Percentiles rank a stretch among this genome's conserved stretches.
These are phyloP conservation scores for Hassar affinis DNA, from an alignment of 2,113 vertebrate species.

Conservation along the genomic window DNA sequence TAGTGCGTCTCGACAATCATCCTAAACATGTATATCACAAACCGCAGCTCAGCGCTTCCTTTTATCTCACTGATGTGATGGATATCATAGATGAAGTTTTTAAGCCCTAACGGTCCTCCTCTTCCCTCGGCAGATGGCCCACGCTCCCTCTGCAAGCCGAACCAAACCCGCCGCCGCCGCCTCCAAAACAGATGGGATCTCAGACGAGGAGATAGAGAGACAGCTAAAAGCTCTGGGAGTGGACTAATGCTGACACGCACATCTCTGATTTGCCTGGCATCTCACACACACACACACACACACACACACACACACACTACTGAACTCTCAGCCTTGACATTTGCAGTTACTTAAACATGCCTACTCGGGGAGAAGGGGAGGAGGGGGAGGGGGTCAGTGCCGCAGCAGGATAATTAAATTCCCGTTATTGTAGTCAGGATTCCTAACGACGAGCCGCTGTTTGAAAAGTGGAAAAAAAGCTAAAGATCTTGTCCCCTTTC, in stretches of 20 bases:
- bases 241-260: conserved; percentile 68
- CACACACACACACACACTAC: conserved; percentile 3
- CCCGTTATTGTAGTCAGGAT: background rate
- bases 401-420: conserved; percentile 39
- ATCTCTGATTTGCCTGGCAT: conserved; percentile 35
- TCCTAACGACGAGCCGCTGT: conserved; percentile 5
- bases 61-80: background rate
- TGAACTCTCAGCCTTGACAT: conserved; percentile 30
- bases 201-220: conserved; percentile 86
- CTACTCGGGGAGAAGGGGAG: conserved; percentile 1
- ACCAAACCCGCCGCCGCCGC: conserved; percentile 78
- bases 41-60: background rate
- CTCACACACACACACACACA: background rate
- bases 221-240: conserved; percentile 85
- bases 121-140: conserved; percentile 76
- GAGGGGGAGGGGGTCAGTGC: background rate
- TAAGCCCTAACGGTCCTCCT: conserved; percentile 6
- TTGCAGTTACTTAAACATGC: conserved; percentile 27
- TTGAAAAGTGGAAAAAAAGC: background rate
- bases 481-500: background rate
- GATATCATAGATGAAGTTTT: background rate
- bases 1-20: conserved; percentile 1
- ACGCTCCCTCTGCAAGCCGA: conserved; percentile 78
- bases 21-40: background rate
- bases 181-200: conserved; percentile 77